Conservation (phyloP, 2,797 vertebrate genomes). For the Lerista edwardsae region DNA sequence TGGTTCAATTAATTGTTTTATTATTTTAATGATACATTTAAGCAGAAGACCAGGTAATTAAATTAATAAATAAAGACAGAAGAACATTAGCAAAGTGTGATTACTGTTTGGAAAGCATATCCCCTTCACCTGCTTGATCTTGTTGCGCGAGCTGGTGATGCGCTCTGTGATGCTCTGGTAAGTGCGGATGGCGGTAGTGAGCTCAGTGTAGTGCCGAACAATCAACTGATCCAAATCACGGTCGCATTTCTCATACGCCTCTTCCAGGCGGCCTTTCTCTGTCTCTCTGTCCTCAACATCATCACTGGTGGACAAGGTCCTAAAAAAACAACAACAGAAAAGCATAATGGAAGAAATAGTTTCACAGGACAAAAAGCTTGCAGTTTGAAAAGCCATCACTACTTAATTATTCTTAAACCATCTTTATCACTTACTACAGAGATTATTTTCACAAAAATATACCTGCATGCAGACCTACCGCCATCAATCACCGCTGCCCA, state of each 20-base stretch:
- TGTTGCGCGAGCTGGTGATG: conserved; percentile 96
- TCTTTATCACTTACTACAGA: neutral
- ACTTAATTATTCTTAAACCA: neutral
- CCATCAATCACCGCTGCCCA: conserved; percentile 25
- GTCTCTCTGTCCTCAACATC: conserved; percentile 96
- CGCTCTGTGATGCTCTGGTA: conserved; percentile 99
- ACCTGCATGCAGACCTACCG: neutral
- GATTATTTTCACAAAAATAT: fast-evolving
- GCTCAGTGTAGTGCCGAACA: conserved; percentile 94
- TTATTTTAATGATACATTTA: neutral
- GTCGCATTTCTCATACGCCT: conserved; percentile 96
- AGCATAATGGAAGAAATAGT: neutral
- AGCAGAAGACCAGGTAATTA: neutral
- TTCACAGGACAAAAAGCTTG: neutral
- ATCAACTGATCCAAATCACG: conserved; percentile 91
- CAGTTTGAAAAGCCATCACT: neutral
- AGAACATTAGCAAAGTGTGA: too few relatives aligned
- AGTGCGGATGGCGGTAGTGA: conserved; percentile 96
- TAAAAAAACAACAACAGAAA: conserved; percentile 59
- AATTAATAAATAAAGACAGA: neutral
- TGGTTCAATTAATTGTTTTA: neutral
- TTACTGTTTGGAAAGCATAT: neutral
- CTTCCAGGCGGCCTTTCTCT: conserved; percentile 93
- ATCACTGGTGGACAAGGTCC: conserved; percentile 93
- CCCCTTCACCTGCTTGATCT: conserved; percentile 89